Base-by-base conservation (phyloP, 2,888 invertebrate species). In the Choristoneura rosaceana region DNA sequence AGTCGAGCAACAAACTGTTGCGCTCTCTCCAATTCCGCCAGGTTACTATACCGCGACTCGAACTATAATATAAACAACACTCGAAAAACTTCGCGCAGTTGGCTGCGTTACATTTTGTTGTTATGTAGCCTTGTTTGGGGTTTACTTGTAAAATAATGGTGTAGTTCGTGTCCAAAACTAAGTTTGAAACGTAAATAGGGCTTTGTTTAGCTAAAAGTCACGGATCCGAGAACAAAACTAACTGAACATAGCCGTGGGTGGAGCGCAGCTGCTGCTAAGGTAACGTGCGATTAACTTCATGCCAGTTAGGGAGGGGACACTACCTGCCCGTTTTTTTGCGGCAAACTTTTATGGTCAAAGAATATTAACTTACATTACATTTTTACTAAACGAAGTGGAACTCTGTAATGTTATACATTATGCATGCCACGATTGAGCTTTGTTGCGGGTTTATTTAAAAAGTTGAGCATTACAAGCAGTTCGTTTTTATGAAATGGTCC, bases 191-290 rank as follows among this genome's bases (percentile, higher is more conserved):
- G 84, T 88, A 86, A 87, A 88, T 88, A 83, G 78, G 76, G 77
- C 82, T 87, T 90, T 89, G 90, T 93, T 89, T 88, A 81, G 83
- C 84, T 85, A 81, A 80, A 83, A 88, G 89, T 87, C 92, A 92
- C 92, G 93, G 84, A 84, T 83, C 71, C 73, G 69, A 52, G 61
- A 70, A 66, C 65, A 70, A 68, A 74, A 68, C 47, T 65, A 15
- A 47, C 63, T 66, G 69, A 69, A 69, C 17, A 14, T 65, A 71
- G 69, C 62, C 66, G 55, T 67, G 47, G 14, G 34, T 52, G 43
- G 14, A 15, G n/a, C 25, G 59, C 69, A 67, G 62, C 71, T 67
- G 71, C 4, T 3, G 34, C 34, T 38, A 25, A 25, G 38, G 58
- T 82, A 82, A 81, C 82, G 80, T 79, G 82, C 75, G 64, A 76